These are phyloP conservation scores for Ferdinandea cuprea DNA, from an alignment of 2,888 invertebrate species.

Conservation along the genomic window DNA sequence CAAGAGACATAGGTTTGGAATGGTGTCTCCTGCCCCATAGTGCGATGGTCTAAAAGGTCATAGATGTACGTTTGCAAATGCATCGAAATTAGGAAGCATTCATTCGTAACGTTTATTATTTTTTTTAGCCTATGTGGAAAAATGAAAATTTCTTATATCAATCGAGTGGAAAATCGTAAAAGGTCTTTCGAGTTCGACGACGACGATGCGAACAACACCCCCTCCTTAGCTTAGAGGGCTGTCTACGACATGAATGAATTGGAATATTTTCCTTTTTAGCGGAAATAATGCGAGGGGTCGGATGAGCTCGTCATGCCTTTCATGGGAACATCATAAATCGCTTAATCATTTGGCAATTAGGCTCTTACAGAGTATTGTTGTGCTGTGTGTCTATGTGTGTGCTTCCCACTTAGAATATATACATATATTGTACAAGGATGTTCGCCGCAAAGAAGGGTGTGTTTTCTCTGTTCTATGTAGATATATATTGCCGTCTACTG, in stretches of 20 bases:
- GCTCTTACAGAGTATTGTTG: conserved; percentile 76
- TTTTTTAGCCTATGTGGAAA: conserved; percentile 38
- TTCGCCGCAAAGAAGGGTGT: conserved; percentile 44
- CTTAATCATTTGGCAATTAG: conserved; percentile 83
- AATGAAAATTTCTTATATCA: conserved; percentile 60
- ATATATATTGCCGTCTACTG: conserved; percentile 25
- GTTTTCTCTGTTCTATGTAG: conserved; percentile 45
- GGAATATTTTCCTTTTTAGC: conserved; percentile 48
- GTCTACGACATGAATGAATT: conserved; percentile 46
- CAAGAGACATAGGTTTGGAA: not conserved
- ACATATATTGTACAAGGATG: conserved; percentile 3
- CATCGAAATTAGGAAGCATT: conserved; percentile 57
- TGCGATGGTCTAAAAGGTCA: conserved; percentile 46
- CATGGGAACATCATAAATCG: conserved; percentile 82
- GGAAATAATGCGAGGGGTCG: conserved; percentile 73
- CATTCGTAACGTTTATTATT: conserved; percentile 13
- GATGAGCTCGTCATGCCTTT: conserved; percentile 77
- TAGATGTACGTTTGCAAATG: conserved; percentile 51
- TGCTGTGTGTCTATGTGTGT: conserved; percentile 33
- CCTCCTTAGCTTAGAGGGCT: not conserved
- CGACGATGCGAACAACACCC: not conserved
- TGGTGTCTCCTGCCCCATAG: not conserved
- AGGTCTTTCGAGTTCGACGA: conserved; percentile 24
- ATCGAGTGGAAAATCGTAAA: conserved; percentile 74
- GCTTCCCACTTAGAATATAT: conserved; percentile 41